Evolutionary conservation across 2,113 vertebrate species (phyloP), one percentile per base, ranked within the genome.

Genomic region (Empidonax traillii): DNA sequence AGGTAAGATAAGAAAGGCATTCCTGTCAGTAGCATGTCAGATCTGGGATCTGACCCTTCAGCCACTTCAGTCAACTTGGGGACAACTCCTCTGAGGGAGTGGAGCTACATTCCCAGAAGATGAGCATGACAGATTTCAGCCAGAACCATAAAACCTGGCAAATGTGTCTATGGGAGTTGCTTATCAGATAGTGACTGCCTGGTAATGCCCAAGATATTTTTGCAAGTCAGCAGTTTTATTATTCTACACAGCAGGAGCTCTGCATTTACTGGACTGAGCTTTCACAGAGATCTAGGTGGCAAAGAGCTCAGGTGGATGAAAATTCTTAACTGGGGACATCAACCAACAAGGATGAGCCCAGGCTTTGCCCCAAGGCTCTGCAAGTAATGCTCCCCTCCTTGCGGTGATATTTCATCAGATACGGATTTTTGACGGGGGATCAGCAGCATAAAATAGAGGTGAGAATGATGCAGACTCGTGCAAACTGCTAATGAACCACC

Each of bases 21-120:
- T 91, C 27, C 47, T 71, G 33, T n/a, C 59, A 55, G 30, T 8
- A 35, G 10, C 35, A 25, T 4, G 4, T 53, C 31, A 63, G 46
- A 31, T 56, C 35, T 49, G 44, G 1, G 3, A 44, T 59, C 18
- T 0, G 0, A 58, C 33, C 51, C 28, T 82, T 85, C 37, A 39
- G 41, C 15, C 17, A 21, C 43, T 84, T 82, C 46, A 65, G 24
- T 27, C 71, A 77, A 2, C 43, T 1, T 2, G 1, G 35, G 35
- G 20, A 52, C 41, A 84, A 10, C 13, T 8, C 27, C 5, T 41
- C 31, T 25, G 44, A 81, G 46, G 58, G 37, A 77, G 30, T 33
- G 39, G 27, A 86, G 59, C 56, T 77, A 41, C 47, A 52, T 27
- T 71, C 7, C 46, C 41, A 79, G 37, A 13, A 67, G 49, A 37